A percentile compares a stretch with the other conserved stretches of the same genome.
Evolutionary conservation across 2,113 vertebrate species (phyloP).

Genomic region (Neodon shergylaensis): DNA sequence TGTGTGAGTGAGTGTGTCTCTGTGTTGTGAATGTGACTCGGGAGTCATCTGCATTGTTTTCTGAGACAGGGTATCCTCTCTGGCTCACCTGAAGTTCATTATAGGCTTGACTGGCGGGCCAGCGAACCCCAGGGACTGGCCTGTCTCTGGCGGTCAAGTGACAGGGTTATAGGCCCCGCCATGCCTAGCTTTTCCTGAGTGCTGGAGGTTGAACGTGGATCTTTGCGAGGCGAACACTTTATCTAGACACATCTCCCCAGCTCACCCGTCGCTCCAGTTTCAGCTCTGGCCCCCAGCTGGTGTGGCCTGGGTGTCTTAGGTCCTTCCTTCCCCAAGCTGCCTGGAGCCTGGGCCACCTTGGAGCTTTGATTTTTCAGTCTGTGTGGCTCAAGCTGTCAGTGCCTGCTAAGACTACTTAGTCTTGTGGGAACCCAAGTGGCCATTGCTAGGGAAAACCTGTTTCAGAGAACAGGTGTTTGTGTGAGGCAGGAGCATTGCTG

Average conservation of each 20-base stretch:
- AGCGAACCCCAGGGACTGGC: background rate
- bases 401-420: background rate
- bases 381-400: rapidly evolving
- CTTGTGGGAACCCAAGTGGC: background rate
- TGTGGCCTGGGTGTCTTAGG: background rate
- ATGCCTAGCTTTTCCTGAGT: background rate
- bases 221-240: too few species aligned
- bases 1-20: background rate
- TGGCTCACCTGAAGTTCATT: background rate
- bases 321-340: background rate
- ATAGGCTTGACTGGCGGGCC: too few species aligned
- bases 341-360: background rate
- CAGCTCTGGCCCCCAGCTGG: background rate
- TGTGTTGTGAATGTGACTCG: background rate
- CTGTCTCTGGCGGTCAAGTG: background rate
- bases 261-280: background rate
- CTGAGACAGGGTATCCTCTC: background rate
- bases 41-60: background rate
- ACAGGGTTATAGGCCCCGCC: too few species aligned
- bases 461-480: background rate
- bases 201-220: background rate
- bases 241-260: background rate
- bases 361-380: background rate
- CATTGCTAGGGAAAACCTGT: background rate
- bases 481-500: background rate